Evolutionary conservation across 2,888 invertebrate species (phyloP).

Genomic region (Dicycla oo): DNA sequence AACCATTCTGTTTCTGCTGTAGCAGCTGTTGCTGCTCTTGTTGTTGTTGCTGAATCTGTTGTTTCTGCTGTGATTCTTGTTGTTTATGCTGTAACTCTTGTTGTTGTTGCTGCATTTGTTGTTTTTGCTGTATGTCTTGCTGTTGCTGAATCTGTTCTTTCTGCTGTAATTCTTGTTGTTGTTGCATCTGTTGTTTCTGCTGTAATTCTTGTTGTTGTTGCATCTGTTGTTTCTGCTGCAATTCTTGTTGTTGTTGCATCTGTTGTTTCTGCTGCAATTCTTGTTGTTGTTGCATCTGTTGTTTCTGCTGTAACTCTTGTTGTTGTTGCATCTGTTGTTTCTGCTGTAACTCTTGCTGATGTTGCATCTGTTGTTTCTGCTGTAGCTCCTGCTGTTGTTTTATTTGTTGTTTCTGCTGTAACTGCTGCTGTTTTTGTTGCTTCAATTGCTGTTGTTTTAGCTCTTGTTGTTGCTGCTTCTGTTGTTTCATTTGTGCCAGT

Average conservation of each 20-base stretch:
- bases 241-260: slow-evolving; percentile 32
- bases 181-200: slow-evolving; percentile 33
- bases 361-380: slow-evolving; percentile 39
- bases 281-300: slow-evolving; percentile 34
- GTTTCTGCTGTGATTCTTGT: slow-evolving; percentile 21
- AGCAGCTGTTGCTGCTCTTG: slow-evolving; percentile 27
- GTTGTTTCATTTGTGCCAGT: slow-evolving; percentile 18
- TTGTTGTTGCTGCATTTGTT: slow-evolving; percentile 35
- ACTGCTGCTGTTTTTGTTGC: slow-evolving; percentile 33
- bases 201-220: slow-evolving; percentile 36
- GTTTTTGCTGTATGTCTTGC: slow-evolving; percentile 27
- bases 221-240: slow-evolving; percentile 32
- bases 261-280: slow-evolving; percentile 36
- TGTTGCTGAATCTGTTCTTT: slow-evolving; percentile 22
- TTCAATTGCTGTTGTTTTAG: slow-evolving; percentile 28
- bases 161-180: slow-evolving; percentile 31
- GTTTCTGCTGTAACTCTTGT: slow-evolving; percentile 20
- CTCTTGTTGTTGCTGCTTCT: slow-evolving; percentile 29
- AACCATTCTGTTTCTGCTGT: slow-evolving; percentile 70
- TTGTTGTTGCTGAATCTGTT: slow-evolving; percentile 20
- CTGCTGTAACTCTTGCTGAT: slow-evolving; percentile 25
- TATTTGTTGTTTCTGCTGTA: slow-evolving; percentile 28
- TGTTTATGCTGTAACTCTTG: slow-evolving; percentile 34
- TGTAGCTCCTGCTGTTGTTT: slow-evolving; percentile 33
- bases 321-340: slow-evolving; percentile 27